Percentiles rank a stretch among this genome's conserved stretches.
phyloP scores from a whole-genome alignment of 2,888 invertebrate genomes.

The Cordilura impudica region DNA sequence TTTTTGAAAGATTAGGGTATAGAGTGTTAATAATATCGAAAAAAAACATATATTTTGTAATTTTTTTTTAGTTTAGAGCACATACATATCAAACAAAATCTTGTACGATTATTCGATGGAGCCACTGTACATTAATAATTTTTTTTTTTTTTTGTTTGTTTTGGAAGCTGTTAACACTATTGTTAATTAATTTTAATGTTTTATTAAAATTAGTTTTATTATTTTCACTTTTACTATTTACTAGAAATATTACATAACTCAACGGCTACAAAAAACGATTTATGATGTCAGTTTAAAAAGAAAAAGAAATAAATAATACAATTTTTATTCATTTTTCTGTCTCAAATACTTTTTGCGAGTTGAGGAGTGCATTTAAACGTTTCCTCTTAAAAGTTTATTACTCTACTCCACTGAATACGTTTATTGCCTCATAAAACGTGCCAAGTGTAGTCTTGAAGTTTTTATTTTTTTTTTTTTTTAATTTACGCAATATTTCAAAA shows the following conservation, averaged over 20 bases:
- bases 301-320: neutral
- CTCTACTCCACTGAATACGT: neutral
- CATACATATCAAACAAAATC: too few species aligned
- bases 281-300: neutral
- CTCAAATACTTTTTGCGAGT: neutral
- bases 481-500: conserved; percentile 13
- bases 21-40: too few species aligned
- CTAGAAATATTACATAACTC: neutral
- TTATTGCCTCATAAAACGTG: conserved; percentile 47
- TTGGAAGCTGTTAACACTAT: too few species aligned
- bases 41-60: too few species aligned
- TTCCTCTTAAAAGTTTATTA: neutral
- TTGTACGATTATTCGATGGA: too few species aligned
- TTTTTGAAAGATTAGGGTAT: too few species aligned
- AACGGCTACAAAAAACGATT: neutral
- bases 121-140: too few species aligned
- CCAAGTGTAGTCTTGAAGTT: conserved; percentile 10
- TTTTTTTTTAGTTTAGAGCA: too few species aligned
- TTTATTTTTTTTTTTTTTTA: neutral
- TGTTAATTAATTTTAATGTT: neutral
- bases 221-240: neutral
- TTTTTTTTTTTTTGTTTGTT: too few species aligned
- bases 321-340: neutral
- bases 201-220: neutral
- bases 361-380: neutral